Evolutionary conservation across 2,113 vertebrate species (phyloP), one percentile per base, ranked within the genome.

Genomic region (Misgurnus mizolepis): DNA sequence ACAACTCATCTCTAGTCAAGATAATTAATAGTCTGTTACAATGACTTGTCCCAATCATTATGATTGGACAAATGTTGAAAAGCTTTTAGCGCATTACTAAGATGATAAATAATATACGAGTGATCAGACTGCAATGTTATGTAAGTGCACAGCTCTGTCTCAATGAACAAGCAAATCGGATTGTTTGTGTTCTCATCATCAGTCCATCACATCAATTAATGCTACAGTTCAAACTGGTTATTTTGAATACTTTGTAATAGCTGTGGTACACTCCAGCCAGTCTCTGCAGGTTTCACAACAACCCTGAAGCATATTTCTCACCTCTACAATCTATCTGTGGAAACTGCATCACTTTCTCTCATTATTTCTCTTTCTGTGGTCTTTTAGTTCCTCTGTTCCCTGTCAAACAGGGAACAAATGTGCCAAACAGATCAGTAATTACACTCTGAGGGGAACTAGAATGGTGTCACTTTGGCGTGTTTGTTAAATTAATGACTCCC

Each of bases 351-450:
- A 39, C 27, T 0, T 53, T 17, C 47, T 53, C 14, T 39, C 47
- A 43, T 40, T 56, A 39, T 64, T 22, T 18, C 60, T 65, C 22
- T 47, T n/a, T 27, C 65, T 50, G 17, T n/a, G n/a, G 7, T 39
- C 9, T 72, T 40, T 58, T 56, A 7, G 34, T 68, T 27, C 43
- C 53, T 58, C 40, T 78, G 17, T 41, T 68, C 50, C 15, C 40
- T 50, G 67, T 39, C 68, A 50, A 71, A 34, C 27, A 34, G 27
- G 27, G 27, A 34, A 34, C 27, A 34, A 34, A 34, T 22, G 58
- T 83, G 62, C 43, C 43, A 73, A 18, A 80, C 4, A 74, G 66
- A 72, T 39, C 0, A 60, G 53, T 45, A 61, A 47, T 79, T 74
- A 60, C 70, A 45, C 50, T 47, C 43, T n/a, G 58, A 12, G 14